Evolutionary conservation across 2,113 vertebrate species (phyloP).

Genomic region (Brachyistius frenatus): DNA sequence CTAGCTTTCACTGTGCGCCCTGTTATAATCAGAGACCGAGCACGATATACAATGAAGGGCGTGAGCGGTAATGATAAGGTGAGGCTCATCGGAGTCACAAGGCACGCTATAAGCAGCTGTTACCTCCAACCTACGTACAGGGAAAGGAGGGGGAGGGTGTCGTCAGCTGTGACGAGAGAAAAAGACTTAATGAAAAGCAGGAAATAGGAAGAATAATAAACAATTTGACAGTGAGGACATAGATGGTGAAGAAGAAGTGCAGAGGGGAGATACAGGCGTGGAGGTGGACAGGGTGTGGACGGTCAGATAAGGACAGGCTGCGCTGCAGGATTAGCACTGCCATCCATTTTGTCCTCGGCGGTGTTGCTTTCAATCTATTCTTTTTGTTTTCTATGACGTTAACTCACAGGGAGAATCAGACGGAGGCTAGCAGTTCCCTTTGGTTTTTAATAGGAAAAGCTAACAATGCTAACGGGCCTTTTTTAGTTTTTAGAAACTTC

Average conservation of each 20-base stretch:
- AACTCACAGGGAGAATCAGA: neutral
- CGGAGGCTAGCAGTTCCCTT: neutral
- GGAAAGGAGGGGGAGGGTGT: slow-evolving; percentile 36
- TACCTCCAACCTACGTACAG: neutral
- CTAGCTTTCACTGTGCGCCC: neutral
- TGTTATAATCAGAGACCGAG: slow-evolving; percentile 16
- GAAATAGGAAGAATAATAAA: no score
- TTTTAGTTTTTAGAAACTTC: neutral
- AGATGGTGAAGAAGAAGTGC: no score
- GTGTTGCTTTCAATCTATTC: neutral
- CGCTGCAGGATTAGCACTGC: slow-evolving; percentile 31
- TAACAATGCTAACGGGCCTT: neutral
- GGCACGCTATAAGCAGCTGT: slow-evolving; percentile 14
- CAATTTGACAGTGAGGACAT: no score
- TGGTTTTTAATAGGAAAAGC: neutral
- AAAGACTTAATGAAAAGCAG: no score
- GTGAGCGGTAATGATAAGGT: slow-evolving; percentile 55
- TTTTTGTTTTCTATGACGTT: neutral
- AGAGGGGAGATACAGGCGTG: no score
- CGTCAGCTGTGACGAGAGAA: slow-evolving; percentile 7
- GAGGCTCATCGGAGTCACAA: slow-evolving; percentile 22
- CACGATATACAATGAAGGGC: slow-evolving; percentile 39
- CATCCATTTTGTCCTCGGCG: slow-evolving; percentile 12
- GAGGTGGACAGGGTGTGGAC: no score
- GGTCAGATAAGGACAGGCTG: no score